Base-by-base conservation (phyloP, 2,113 vertebrate genomes). In the Mirounga angustirostris region DNA sequence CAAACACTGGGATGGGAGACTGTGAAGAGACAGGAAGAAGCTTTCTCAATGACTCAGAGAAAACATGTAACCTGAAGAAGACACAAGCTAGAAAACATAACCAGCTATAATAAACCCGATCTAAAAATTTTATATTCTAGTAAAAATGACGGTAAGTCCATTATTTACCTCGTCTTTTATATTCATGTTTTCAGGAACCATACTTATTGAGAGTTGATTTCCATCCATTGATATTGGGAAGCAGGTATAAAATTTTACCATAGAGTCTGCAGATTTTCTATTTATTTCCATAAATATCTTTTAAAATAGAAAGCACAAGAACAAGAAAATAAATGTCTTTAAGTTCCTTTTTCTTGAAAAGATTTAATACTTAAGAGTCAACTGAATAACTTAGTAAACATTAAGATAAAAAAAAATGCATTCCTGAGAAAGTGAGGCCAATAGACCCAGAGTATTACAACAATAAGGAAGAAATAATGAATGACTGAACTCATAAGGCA, bases 221-320 rank as follows among this genome's bases (percentile, higher is more conserved):
- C 99, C 99, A 92, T 99, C 98, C 85, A 99, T 89, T 22, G 98
- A 99, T 91, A 99, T 98, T 5, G 99, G 99, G 40, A 99, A 99
- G 94, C 98, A 99, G 67, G 97, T 98, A 94, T 99, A 99, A 91
- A 99, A 99, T n/a, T 99, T 99, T 24, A 99, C 97, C 99, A 99
- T 99, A 76, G 99, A 99, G 7, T 99, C 99, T 12, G 98, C 99
- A 54, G 99, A 98, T 73, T 98, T 99, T 19, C 79, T 97, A n/a
- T 71, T 98, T 65, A 99, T 98, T 97, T 99, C 99, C 11, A 99
- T 43, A 43, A 99, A 99, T 0, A 99, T 99, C 99, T 99, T 97
- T 91, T 10, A 83, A 98, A 98, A 89, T 4, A 97, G 22, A 97
- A 94, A 96, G 94, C 81, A 94, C 0, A 80, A 93, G 11, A 91